Evolutionary conservation across 2,888 invertebrate species (phyloP).

Genomic region (Heliconius hortense): DNA sequence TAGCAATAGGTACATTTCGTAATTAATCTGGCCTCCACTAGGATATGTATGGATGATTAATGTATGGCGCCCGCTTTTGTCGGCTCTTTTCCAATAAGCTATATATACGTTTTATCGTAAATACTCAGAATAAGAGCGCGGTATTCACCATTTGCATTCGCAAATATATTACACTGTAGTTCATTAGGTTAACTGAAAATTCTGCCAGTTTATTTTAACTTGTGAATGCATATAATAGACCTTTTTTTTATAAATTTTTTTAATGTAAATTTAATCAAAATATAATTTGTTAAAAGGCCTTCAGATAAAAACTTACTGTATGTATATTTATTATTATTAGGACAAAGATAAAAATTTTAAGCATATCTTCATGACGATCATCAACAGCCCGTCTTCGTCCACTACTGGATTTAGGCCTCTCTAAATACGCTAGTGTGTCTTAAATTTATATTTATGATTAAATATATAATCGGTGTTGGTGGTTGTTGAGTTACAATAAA

Average conservation of each 20-base stretch:
- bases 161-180: slow-evolving; percentile 18
- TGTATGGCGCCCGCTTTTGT: slow-evolving; percentile 16
- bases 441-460: no score
- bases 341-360: no score
- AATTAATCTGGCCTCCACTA: slow-evolving; percentile 11
- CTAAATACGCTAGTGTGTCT: no score
- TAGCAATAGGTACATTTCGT: background rate
- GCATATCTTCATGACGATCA: no score
- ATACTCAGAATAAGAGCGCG: slow-evolving; percentile 16
- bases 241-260: background rate
- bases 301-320: no score
- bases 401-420: no score
- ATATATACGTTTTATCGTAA: slow-evolving; percentile 15
- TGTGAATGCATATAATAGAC: slow-evolving; percentile 2
- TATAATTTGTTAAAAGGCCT: no score
- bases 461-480: no score
- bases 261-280: no score
- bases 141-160: slow-evolving; percentile 18
- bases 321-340: no score
- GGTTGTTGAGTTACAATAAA: no score
- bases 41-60: slow-evolving; percentile 16
- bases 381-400: no score
- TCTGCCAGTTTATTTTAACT: slow-evolving; percentile 15
- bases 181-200: slow-evolving; percentile 22
- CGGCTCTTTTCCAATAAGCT: slow-evolving; percentile 18